These are phyloP conservation scores for Saccostrea glomerata DNA, from an alignment of 1,140 invertebrate species.

Conservation along the genomic window DNA sequence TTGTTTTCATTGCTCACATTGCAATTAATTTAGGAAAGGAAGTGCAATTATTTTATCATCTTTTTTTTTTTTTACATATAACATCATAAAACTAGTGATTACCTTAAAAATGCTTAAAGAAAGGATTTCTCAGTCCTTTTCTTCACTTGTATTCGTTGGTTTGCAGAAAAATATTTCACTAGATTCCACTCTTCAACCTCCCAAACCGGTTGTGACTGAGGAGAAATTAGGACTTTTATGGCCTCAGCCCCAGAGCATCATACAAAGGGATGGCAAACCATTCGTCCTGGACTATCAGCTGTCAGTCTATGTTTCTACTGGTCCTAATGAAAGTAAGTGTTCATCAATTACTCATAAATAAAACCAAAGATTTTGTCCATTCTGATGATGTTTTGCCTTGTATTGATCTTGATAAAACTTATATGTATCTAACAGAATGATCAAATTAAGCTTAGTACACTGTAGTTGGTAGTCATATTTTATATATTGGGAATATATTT, in stretches of 20 bases:
- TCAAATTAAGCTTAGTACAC: no score
- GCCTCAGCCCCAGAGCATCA: constrained; percentile 83
- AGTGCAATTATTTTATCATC: no score
- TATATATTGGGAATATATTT: no score
- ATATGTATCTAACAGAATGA: no score
- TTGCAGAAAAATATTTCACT: constrained; percentile 59
- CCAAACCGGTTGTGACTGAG: constrained; percentile 78
- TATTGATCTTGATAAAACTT: no score
- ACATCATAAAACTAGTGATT: background rate
- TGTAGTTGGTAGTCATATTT: no score
- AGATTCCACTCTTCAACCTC: constrained; percentile 55
- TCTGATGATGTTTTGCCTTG: no score
- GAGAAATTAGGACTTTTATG: constrained; percentile 81
- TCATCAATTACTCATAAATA: no score
- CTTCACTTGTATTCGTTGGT: background rate
- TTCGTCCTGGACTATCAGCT: constrained; percentile 77
- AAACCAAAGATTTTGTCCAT: no score
- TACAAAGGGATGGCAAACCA: constrained; percentile 80
- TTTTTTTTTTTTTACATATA: no score
- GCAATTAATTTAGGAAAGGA: no score
- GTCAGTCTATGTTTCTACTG: constrained; percentile 80
- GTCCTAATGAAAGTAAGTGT: constrained; percentile 71
- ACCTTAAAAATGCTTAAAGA: background rate
- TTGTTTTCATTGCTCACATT: no score
- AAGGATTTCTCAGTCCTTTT: background rate